Conservation (phyloP, 2,113 vertebrate species). For the Bos javanicus region DNA sequence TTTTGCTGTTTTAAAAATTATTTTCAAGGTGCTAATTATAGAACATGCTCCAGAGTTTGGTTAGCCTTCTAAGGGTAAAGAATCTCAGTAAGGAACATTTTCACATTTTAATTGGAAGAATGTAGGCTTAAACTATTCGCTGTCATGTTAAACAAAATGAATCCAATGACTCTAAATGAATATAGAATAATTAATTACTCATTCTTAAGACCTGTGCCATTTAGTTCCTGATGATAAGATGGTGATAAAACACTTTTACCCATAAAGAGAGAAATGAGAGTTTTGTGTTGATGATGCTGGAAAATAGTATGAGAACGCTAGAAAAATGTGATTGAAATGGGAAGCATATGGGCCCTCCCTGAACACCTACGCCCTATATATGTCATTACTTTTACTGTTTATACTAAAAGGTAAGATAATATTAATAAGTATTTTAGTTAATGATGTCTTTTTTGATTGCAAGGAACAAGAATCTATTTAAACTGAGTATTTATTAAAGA, state of each 20-base stretch:
- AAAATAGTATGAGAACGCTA: background rate
- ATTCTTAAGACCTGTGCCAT: conserved; percentile 27
- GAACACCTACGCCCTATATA: background rate
- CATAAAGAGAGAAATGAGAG: conserved; percentile 25
- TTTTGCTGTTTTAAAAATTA: conserved; percentile 39
- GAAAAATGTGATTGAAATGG: background rate
- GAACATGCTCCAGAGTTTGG: conserved; percentile 21
- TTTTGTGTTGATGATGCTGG: background rate
- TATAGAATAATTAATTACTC: conserved; percentile 59
- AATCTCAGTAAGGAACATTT: conserved; percentile 54
- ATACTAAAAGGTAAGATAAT: conserved; percentile 31
- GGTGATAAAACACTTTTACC: conserved; percentile 37
- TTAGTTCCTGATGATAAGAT: conserved; percentile 51
- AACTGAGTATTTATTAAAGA: conserved; percentile 41
- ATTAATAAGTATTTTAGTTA: conserved; percentile 43
- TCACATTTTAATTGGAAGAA: conserved; percentile 60
- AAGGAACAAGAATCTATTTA: conserved; percentile 26
- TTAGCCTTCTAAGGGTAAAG: background rate
- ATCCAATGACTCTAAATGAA: conserved; percentile 34
- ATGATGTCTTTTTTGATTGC: conserved; percentile 33
- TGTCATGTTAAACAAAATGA: conserved; percentile 58
- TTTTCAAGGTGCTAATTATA: conserved; percentile 61
- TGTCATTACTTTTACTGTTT: conserved; percentile 38
- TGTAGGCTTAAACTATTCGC: conserved; percentile 41
- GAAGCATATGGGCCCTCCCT: background rate